Conservation (phyloP, 2,113 vertebrate species). For the Orientallactaga bullata region DNA sequence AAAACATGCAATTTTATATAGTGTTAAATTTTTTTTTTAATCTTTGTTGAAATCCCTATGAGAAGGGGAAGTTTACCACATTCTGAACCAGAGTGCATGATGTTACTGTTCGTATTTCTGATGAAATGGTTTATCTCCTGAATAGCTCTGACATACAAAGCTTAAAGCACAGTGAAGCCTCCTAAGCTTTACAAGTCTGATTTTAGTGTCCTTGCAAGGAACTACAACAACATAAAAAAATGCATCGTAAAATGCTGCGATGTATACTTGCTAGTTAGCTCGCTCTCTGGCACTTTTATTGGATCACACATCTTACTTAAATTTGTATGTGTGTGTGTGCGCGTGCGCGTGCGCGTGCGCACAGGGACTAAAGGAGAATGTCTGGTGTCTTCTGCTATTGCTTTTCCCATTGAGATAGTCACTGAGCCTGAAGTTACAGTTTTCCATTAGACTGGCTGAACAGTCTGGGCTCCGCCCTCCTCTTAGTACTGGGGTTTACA, state of each 20-base stretch:
- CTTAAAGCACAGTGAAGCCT: conserved; percentile 1
- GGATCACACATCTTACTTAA: too few relatives aligned
- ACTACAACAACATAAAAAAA: conserved; percentile 37
- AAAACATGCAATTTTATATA: conserved; percentile 43
- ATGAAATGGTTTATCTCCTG: neutral
- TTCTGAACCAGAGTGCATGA: conserved; percentile 29
- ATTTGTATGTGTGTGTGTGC: too few relatives aligned
- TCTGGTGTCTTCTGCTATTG: too few relatives aligned
- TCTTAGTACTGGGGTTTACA: too few relatives aligned
- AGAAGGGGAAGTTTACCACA: conserved; percentile 52
- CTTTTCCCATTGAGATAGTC: too few relatives aligned
- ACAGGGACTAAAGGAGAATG: too few relatives aligned
- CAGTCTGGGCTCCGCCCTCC: too few relatives aligned
- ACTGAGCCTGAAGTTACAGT: too few relatives aligned
- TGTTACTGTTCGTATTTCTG: conserved; percentile 43
- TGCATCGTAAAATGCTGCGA: neutral
- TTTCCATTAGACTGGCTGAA: too few relatives aligned
- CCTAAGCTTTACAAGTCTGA: neutral
- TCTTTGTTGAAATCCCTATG: conserved; percentile 22
- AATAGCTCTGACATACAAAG: neutral
- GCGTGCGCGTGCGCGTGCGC: too few relatives aligned
- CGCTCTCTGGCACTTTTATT: neutral
- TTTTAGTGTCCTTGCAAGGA: conserved; percentile 24
- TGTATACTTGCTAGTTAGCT: conserved; percentile 7
- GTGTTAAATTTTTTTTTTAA: conserved; percentile 34